A percentile compares a stretch with the other conserved stretches of the same genome.
phyloP scores from a whole-genome alignment of 2,888 invertebrate genomes.

The Gnatocerus cornutus region DNA sequence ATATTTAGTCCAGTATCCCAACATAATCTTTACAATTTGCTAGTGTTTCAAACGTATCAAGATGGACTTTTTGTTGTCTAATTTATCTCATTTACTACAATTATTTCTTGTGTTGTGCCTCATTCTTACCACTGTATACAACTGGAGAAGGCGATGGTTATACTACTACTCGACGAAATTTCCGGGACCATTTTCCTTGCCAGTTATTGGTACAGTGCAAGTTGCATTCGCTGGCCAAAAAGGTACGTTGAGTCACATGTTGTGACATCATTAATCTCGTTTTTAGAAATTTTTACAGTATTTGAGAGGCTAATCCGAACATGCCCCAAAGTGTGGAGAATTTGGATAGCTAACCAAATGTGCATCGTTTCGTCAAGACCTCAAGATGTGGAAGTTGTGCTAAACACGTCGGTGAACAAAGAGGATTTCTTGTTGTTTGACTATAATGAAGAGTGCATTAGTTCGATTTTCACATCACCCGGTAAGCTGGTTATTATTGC shows the following conservation, averaged over 20 bases:
- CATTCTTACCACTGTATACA: neutral
- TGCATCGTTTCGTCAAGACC: constrained; percentile 5
- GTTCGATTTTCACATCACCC: neutral
- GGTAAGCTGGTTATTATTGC: too few relatives aligned
- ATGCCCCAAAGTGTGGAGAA: neutral
- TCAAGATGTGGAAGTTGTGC: constrained; percentile 3
- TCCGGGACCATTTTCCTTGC: constrained; percentile 7
- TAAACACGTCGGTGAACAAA: constrained; percentile 1
- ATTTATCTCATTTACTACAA: neutral
- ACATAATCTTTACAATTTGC: too few relatives aligned
- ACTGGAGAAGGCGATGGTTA: constrained; percentile 17
- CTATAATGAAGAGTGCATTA: neutral
- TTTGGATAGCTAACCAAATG: constrained; percentile 13
- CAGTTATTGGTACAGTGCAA: constrained; percentile 6
- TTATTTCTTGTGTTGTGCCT: neutral
- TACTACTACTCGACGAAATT: constrained; percentile 11
- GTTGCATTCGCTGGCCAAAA: neutral
- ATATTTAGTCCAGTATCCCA: too few relatives aligned
- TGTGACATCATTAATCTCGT: too few relatives aligned
- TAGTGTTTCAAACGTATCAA: too few relatives aligned
- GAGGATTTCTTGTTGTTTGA: neutral
- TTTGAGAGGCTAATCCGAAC: neutral
- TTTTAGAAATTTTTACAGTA: neutral
- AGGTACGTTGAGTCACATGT: neutral
- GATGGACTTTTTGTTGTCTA: too few relatives aligned